phyloP scores from a whole-genome alignment of 2,888 invertebrate species.

The Rhyacophila evoluta region DNA sequence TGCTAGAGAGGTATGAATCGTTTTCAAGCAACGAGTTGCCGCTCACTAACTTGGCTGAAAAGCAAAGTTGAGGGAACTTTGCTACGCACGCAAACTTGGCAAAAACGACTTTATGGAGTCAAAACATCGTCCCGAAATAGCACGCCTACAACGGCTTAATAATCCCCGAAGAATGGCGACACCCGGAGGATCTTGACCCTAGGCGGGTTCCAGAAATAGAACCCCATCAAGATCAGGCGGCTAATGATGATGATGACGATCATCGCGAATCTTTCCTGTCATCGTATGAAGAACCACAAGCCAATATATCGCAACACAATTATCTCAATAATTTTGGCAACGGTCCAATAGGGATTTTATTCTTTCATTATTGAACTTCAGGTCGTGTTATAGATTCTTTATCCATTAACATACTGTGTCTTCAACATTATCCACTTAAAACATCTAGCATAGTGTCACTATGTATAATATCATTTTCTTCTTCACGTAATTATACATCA shows the following conservation, averaged over 20 bases:
- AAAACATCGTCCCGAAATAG: slow-evolving; percentile 8
- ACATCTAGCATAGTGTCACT: too few relatives aligned
- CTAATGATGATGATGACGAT: slow-evolving; percentile 23
- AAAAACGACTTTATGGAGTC: slow-evolving; percentile 19
- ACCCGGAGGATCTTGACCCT: slow-evolving; percentile 8
- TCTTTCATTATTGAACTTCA: slow-evolving; percentile 10
- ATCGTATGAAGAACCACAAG: neutral
- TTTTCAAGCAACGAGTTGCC: too few relatives aligned
- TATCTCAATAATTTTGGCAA: slow-evolving; percentile 14
- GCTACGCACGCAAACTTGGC: slow-evolving; percentile 5
- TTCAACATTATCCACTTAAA: too few relatives aligned
- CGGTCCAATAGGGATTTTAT: neutral
- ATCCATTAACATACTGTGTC: neutral
- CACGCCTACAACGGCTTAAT: slow-evolving; percentile 16
- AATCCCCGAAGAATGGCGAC: slow-evolving; percentile 24
- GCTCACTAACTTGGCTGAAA: neutral
- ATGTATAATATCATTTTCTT: too few relatives aligned
- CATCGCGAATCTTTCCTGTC: slow-evolving; percentile 21
- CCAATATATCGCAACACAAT: neutral
- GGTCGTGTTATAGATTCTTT: neutral
- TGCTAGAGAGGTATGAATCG: too few relatives aligned
- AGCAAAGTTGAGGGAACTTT: neutral
- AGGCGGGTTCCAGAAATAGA: slow-evolving; percentile 8
- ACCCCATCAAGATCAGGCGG: slow-evolving; percentile 15
- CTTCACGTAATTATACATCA: too few relatives aligned